Conservation (phyloP, 1,140 invertebrate species). For the Cydia amplana region DNA sequence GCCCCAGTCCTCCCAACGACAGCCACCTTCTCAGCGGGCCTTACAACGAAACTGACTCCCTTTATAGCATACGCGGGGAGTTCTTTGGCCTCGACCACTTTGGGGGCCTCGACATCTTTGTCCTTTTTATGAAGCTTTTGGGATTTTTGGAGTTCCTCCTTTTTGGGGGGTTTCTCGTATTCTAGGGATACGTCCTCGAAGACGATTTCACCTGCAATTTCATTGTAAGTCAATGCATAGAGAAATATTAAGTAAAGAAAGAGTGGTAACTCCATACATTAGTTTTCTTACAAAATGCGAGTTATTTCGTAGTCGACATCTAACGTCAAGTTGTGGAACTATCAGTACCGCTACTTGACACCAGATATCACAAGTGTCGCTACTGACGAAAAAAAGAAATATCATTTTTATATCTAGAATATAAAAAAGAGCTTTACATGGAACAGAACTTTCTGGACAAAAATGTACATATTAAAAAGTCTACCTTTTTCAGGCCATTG, state of each 20-base stretch:
- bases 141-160: slow-evolving; percentile 23
- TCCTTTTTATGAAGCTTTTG: slow-evolving; percentile 23
- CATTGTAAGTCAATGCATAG: neutral
- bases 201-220: slow-evolving; percentile 80
- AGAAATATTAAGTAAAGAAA: no score
- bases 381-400: no score
- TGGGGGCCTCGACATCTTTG: slow-evolving; percentile 43
- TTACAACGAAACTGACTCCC: slow-evolving; percentile 81
- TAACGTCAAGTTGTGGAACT: no score
- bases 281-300: no score
- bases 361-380: no score
- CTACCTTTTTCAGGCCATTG: slow-evolving; percentile 76
- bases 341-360: no score
- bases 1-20: slow-evolving; percentile 85
- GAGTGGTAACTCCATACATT: no score
- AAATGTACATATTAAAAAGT: neutral
- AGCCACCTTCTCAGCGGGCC: slow-evolving; percentile 84
- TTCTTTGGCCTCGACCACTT: neutral
- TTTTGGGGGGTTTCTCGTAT: slow-evolving; percentile 77
- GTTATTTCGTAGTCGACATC: no score
- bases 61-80: slow-evolving; percentile 81
- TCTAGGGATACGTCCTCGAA: slow-evolving; percentile 82
- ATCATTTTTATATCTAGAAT: no score
- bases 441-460: no score
- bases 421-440: no score